A percentile compares a stretch with the other conserved stretches of the same genome.
Conservation (phyloP, 2,113 vertebrate species). For the Cairina moschata region DNA sequence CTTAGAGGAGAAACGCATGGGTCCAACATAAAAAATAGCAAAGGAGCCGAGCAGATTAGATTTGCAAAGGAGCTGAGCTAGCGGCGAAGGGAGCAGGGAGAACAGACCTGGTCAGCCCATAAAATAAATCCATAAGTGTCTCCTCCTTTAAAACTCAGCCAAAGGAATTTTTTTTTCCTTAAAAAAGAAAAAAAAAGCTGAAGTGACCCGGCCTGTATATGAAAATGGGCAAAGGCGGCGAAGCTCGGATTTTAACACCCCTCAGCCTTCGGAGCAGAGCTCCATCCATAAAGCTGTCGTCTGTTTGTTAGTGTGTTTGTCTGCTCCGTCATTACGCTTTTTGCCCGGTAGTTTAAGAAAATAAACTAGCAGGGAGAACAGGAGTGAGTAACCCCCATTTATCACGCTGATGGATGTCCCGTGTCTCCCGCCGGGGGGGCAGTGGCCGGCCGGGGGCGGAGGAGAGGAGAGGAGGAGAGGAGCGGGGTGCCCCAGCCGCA, state of each 20-base stretch:
- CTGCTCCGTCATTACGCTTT: constrained; percentile 33
- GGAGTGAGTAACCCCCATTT: constrained; percentile 36
- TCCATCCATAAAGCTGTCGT: constrained; percentile 69
- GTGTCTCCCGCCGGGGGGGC: not conserved
- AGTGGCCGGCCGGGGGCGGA: not conserved
- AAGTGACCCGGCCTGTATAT: not conserved
- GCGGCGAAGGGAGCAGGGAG: not conserved
- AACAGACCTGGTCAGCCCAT: not conserved
- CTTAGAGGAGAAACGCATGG: constrained; percentile 72
- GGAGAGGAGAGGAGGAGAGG: not conserved
- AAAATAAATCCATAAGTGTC: constrained; percentile 39
- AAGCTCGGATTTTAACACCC: not conserved
- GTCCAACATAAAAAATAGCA: constrained; percentile 72
- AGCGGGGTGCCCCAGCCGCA: not conserved
- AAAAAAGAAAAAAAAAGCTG: no score
- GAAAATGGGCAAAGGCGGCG: not conserved
- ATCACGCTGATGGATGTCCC: constrained; percentile 52
- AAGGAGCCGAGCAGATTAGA: constrained; percentile 68
- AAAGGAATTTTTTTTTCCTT: not conserved
- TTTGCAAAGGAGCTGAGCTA: constrained; percentile 66
- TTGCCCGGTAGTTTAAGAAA: constrained; percentile 64
- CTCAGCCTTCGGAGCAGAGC: not conserved
- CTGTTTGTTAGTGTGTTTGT: constrained; percentile 64
- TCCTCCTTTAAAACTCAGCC: constrained; percentile 16
- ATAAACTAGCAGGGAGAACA: constrained; percentile 48